Percentiles rank a stretch among this genome's conserved stretches.
These are phyloP conservation scores for Platycercus adscitus DNA, from an alignment of 2,113 vertebrate species.

Conservation along the genomic window DNA sequence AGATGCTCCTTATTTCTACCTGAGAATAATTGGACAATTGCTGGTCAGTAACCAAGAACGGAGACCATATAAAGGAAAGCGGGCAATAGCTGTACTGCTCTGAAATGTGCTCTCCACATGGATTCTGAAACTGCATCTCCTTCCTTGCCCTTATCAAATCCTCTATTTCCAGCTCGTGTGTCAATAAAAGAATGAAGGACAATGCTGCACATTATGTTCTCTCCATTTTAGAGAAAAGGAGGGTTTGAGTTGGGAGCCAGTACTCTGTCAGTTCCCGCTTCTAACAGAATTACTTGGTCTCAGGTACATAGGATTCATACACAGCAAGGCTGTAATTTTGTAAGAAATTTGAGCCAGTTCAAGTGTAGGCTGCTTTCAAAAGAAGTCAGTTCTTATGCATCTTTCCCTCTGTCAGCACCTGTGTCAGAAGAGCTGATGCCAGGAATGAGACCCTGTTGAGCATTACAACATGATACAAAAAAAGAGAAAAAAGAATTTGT, in stretches of 20 bases:
- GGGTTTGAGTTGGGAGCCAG: not conserved
- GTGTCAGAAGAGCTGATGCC: not conserved
- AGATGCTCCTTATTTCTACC: not conserved
- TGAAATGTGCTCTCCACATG: slow-evolving; percentile 1
- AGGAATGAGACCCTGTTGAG: not conserved
- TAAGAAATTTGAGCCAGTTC: not conserved
- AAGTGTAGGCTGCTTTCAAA: not conserved
- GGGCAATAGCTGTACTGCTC: not conserved
- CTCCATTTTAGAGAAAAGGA: not conserved
- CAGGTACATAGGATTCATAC: not conserved
- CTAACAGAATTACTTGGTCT: not conserved
- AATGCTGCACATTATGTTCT: rapidly evolving
- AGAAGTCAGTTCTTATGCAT: not conserved
- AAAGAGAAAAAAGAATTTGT: rapidly evolving
- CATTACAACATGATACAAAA: rapidly evolving
- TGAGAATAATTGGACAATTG: not conserved
- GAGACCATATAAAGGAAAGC: not conserved
- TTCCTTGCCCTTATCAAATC: not conserved
- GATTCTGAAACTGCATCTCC: not conserved
- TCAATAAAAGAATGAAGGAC: not conserved
- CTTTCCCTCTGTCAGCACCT: not conserved
- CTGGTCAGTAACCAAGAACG: not conserved
- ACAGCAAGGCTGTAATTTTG: not conserved
- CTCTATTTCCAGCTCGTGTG: not conserved
- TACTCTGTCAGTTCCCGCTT: not conserved